These are phyloP conservation scores for Syritta pipiens DNA, from an alignment of 2,888 invertebrate species.

Conservation along the genomic window DNA sequence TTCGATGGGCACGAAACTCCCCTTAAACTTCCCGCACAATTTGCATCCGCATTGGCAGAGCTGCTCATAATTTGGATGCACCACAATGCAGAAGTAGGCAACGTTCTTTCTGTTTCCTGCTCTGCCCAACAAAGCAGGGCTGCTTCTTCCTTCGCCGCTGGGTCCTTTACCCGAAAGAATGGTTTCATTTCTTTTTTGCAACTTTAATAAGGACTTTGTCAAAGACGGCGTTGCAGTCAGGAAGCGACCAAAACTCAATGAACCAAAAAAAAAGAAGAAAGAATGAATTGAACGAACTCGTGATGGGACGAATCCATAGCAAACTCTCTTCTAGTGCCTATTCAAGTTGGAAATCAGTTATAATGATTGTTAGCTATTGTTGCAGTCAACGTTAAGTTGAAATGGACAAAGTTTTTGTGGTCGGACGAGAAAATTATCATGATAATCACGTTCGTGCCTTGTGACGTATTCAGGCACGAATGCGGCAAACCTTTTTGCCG, in stretches of 20 bases:
- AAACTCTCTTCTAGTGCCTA: background rate
- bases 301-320: background rate
- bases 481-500: background rate
- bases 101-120: slow-evolving; percentile 48
- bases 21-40: slow-evolving; percentile 35
- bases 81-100: slow-evolving; percentile 61
- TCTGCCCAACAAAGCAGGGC: background rate
- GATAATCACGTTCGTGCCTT: slow-evolving; percentile 59
- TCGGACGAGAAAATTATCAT: slow-evolving; percentile 52
- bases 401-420: slow-evolving; percentile 65
- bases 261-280: slow-evolving; percentile 37
- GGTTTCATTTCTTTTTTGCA: slow-evolving; percentile 16
- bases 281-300: too few species aligned
- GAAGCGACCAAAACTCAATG: slow-evolving; percentile 54
- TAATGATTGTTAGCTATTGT: slow-evolving; percentile 65
- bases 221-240: slow-evolving; percentile 47
- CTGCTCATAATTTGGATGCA: slow-evolving; percentile 61
- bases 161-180: slow-evolving; percentile 19
- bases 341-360: slow-evolving; percentile 46
- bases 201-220: slow-evolving; percentile 58
- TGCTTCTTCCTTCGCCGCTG: slow-evolving; percentile 11
- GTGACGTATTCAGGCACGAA: slow-evolving; percentile 37
- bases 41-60: slow-evolving; percentile 60
- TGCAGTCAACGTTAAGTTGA: slow-evolving; percentile 60
- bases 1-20: slow-evolving; percentile 61